Evolutionary conservation across 2,113 vertebrate species (phyloP).

Genomic region (Tympanuchus pallidicinctus): DNA sequence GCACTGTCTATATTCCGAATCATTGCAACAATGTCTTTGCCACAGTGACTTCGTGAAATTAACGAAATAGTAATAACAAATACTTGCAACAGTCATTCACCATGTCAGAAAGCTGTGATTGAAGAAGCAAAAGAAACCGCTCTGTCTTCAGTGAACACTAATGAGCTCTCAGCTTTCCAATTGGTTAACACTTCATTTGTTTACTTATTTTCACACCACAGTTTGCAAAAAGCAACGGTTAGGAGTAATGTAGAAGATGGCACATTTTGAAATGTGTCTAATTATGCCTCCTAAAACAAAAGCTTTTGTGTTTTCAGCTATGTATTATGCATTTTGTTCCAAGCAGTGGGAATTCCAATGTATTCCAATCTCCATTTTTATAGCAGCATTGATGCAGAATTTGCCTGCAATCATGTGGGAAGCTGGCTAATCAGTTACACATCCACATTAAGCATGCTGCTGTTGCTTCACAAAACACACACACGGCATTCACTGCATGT

Average conservation of each 20-base stretch:
- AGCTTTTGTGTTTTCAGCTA: background rate
- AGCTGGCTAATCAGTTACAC: background rate
- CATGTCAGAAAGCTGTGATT: background rate
- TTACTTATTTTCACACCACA: background rate
- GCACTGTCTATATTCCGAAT: background rate
- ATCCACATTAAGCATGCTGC: background rate
- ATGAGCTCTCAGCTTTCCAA: background rate
- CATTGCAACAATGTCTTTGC: background rate
- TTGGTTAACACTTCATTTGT: background rate
- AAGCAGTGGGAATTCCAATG: background rate
- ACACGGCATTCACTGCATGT: fast-evolving
- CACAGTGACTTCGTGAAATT: background rate
- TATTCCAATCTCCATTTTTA: background rate
- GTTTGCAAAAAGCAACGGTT: background rate
- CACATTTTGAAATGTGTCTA: background rate
- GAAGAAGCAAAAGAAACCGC: background rate
- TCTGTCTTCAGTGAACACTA: background rate
- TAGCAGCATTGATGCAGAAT: background rate
- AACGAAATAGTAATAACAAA: background rate
- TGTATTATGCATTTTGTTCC: background rate
- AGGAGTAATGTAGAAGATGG: background rate
- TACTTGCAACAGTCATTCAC: background rate
- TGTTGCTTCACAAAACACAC: background rate
- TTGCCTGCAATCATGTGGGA: background rate
- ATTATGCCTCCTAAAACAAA: background rate